phyloP scores from a whole-genome alignment of 2,113 vertebrate species.

The Triplophysa tibetana region DNA sequence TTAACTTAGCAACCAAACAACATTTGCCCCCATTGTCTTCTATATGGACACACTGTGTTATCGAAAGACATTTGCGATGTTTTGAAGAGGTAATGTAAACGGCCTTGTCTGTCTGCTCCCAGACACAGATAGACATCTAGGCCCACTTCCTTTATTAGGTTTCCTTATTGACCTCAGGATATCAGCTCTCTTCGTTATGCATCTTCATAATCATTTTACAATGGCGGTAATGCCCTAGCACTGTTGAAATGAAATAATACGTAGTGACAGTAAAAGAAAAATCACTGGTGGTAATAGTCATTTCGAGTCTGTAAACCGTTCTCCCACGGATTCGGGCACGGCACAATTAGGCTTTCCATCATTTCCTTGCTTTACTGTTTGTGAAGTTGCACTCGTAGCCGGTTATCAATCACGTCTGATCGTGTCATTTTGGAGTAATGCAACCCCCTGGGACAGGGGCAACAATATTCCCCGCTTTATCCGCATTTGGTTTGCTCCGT shows the following conservation, averaged over 20 bases:
- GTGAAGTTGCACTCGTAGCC: slow-evolving; percentile 30
- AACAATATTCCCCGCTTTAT: slow-evolving; percentile 24
- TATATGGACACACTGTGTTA: neutral
- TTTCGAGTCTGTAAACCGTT: neutral
- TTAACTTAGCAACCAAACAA: too few relatives aligned
- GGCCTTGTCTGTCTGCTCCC: slow-evolving; percentile 12
- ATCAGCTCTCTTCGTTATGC: slow-evolving; percentile 31
- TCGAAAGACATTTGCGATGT: slow-evolving; percentile 7
- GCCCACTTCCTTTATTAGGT: slow-evolving; percentile 23
- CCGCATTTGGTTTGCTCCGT: slow-evolving; percentile 2
- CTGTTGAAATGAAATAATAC: neutral
- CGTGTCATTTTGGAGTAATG: slow-evolving; percentile 12
- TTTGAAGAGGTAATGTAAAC: slow-evolving; percentile 22
- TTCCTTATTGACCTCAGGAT: slow-evolving; percentile 17
- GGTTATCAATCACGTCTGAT: slow-evolving; percentile 35
- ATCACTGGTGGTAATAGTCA: slow-evolving; percentile 10
- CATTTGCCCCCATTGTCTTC: too few relatives aligned
- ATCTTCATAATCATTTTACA: slow-evolving; percentile 33
- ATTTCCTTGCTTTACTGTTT: slow-evolving; percentile 32
- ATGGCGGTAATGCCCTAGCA: slow-evolving; percentile 7
- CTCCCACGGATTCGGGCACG: neutral
- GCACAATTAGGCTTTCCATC: slow-evolving; percentile 18
- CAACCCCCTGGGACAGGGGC: slow-evolving; percentile 4
- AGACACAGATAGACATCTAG: neutral
- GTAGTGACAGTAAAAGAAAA: slow-evolving; percentile 1